phyloP scores from a whole-genome alignment of 2,113 vertebrate genomes.

The Mandrillus leucophaeus region DNA sequence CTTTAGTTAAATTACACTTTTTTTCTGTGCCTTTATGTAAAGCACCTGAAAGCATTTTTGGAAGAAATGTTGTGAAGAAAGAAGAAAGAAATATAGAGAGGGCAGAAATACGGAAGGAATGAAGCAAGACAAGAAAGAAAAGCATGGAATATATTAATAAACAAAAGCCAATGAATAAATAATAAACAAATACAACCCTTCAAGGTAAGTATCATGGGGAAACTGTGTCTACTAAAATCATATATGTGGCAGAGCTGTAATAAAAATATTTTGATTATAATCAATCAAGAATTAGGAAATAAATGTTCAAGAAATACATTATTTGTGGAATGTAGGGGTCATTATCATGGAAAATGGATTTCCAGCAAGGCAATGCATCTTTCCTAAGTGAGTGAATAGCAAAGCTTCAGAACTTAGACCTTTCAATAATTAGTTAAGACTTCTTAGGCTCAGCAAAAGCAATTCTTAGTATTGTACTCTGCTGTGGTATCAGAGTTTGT shows the following conservation, averaged over 20 bases:
- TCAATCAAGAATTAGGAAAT: background rate
- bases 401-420: background rate
- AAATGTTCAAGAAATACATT: background rate
- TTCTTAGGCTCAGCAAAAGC: background rate
- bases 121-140: background rate
- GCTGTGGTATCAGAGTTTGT: background rate
- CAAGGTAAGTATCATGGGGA: background rate
- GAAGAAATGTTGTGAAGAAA: background rate
- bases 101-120: background rate
- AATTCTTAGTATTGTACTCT: background rate
- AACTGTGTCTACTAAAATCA: background rate
- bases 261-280: background rate
- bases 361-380: background rate
- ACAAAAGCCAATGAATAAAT: background rate
- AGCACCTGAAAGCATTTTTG: background rate
- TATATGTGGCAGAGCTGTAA: background rate
- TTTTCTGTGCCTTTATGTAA: background rate
- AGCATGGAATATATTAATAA: background rate
- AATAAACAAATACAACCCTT: background rate
- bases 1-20: background rate
- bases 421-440: background rate
- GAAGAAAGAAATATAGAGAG: background rate
- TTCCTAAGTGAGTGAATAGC: background rate
- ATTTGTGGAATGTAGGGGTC: accelerated
- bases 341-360: background rate